Base-by-base conservation (phyloP, 2,797 vertebrate genomes). In the Acipenser oxyrinchus region DNA sequence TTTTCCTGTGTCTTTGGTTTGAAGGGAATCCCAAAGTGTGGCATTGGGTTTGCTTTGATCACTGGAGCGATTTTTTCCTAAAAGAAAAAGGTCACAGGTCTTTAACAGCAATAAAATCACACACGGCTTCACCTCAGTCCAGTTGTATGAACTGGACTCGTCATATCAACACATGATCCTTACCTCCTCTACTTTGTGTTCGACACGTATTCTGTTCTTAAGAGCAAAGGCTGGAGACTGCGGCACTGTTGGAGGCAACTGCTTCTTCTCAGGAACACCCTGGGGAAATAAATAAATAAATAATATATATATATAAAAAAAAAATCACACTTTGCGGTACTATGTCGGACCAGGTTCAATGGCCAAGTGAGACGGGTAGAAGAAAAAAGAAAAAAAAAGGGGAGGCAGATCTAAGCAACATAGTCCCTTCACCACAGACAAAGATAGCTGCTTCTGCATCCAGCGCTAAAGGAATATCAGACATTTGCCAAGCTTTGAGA, bases 181-280 rank as follows among this genome's bases (percentile, higher is more conserved):
- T 72, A 94, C 93, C 77, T 94, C 89, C 59, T 93, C 93, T 0
- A 78, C 79, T 66, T 67, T 88, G 53, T 7, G 11, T 3, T 84
- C 74, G 0, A 82, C 0, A 0, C 88, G 84, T 3, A 91, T 76
- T 74, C 93, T 89, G 72, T 88, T 92, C 82, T 89, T 95, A 49
- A 95, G 71, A 1, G 86, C 81, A 72, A 98, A 99, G 0, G 90
- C 93, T 8, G 96, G 95, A 50, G 96, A 99, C 66, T 90, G 93
- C 1, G 96, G 93, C 2, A 97, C 79, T 0, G 96, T 97, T 11
- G 89, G 65, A 8, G 88, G 85, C 57, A 87, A 72, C 0, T 71
- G 61, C 13, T 88, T 95, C 84, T 92, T 98, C 66, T 92, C 91
- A 2, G 95, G 96, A 62, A 98, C 79, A 5, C 96, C 96, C 96